Conservation (phyloP, 2,888 invertebrate genomes). For the Eristalis intricaria region DNA sequence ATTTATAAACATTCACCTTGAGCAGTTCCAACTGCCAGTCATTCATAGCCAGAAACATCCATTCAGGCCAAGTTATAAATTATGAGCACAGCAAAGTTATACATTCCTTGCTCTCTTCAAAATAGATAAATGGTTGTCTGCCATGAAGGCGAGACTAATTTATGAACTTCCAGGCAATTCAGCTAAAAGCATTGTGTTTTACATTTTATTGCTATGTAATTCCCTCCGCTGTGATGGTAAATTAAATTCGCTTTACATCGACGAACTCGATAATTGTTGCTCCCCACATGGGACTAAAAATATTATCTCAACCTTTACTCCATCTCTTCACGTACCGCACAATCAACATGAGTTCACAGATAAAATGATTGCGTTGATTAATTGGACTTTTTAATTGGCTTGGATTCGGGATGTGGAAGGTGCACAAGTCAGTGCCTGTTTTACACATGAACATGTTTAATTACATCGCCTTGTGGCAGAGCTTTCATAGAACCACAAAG, state of each 20-base stretch:
- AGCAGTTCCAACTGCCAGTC: neutral
- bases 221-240: neutral
- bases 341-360: neutral
- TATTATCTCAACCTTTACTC: neutral
- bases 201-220: neutral
- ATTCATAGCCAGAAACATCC: neutral
- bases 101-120: neutral
- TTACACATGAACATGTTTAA: neutral
- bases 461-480: constrained; percentile 5
- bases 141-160: neutral
- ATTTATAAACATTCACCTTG: neutral
- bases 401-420: neutral
- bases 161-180: neutral
- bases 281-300: neutral
- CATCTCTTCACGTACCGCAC: neutral
- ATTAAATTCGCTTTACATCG: neutral
- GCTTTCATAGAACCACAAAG: neutral
- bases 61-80: neutral
- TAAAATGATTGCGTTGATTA: constrained; percentile 14
- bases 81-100: neutral
- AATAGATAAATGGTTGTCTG: neutral
- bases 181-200: neutral
- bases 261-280: neutral
- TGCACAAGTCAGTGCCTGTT: neutral
- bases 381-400: constrained; percentile 23